A percentile compares a stretch with the other conserved stretches of the same genome.
Conservation (phyloP, 1,140 invertebrate genomes). For the Bombus huntii region DNA sequence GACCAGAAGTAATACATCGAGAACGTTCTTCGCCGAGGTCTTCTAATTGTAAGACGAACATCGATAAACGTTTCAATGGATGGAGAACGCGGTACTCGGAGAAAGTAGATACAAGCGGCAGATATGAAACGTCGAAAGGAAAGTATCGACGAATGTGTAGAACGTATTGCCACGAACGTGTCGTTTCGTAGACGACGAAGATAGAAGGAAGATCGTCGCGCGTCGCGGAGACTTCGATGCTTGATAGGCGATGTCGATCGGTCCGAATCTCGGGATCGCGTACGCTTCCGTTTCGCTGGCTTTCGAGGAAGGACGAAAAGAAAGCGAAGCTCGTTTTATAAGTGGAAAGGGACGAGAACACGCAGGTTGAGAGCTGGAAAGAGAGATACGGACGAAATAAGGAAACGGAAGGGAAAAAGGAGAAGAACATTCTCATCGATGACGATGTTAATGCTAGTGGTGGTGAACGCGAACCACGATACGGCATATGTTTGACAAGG, state of each 20-base stretch:
- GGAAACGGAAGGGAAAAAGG: constrained; percentile 3
- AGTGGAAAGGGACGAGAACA: background rate
- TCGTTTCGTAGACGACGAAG: background rate
- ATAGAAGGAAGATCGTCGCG: background rate
- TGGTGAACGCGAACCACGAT: constrained; percentile 30
- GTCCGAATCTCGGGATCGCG: background rate
- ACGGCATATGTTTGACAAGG: constrained; percentile 70
- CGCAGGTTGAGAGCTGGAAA: constrained; percentile 9
- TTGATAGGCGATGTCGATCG: background rate
- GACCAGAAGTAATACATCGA: too few relatives aligned
- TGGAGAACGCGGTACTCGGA: background rate
- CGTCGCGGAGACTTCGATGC: constrained; percentile 13
- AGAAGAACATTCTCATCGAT: background rate
- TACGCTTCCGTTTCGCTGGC: background rate
- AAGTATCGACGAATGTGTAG: too few relatives aligned
- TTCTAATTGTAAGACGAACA: background rate
- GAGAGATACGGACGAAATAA: constrained; percentile 33
- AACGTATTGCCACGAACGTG: too few relatives aligned
- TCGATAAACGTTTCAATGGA: too few relatives aligned
- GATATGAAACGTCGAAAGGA: background rate
- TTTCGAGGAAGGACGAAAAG: background rate
- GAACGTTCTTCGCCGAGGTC: background rate
- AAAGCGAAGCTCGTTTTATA: background rate
- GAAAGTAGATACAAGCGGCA: background rate
- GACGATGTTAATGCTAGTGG: constrained; percentile 21